Evolutionary conservation across 2,113 vertebrate genomes (phyloP), one percentile per base, ranked within the genome.

Genomic region (Ceyx margarethae): DNA sequence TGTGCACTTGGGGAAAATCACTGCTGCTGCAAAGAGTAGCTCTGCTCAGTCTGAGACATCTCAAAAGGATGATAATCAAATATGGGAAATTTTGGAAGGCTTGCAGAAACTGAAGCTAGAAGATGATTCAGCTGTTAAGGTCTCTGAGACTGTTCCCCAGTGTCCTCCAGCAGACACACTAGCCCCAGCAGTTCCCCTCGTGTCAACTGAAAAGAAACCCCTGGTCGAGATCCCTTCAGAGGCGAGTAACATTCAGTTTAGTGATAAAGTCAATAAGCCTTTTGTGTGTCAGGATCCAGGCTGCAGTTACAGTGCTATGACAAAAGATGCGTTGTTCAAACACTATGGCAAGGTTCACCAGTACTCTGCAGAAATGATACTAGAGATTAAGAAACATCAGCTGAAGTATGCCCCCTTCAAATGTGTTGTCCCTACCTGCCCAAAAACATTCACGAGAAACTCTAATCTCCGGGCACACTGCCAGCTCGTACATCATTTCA

Each of bases 381-480:
- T 98, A 75, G 98, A 97, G 87, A 98, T 99, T 66, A 99, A 98
- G 95, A 99, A 99, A 74, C 98, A 98, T 83, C 98, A 98, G 8
- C 97, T 98, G 62, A 99, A 98, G 67, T 99, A 98, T 86, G 98
- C 99, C 58, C 99, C 99, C 1, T 99, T 99, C 95, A 98, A 98
- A 93, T 99, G 99, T 95, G 98, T 98, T 67, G 98, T 98, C 67
- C 95, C 98, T 85, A 98, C 98, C 68, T 99, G 99, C 94, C 97
- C 96, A 45, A 99, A 99, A 97, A 98, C 98, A 5, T 99, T 99
- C 94, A 99, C 99, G 18, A 98, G 99, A 60, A 99, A 99, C 96
- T 99, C 99, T 35, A 99, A 99, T 94, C 99, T 99, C 61, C 98
- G 98, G 77, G 97, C 98, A 20, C 99, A 99, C 92, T 99, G 98